Evolutionary conservation across 2,113 vertebrate species (phyloP).

Genomic region (Peromyscus maniculatus): DNA sequence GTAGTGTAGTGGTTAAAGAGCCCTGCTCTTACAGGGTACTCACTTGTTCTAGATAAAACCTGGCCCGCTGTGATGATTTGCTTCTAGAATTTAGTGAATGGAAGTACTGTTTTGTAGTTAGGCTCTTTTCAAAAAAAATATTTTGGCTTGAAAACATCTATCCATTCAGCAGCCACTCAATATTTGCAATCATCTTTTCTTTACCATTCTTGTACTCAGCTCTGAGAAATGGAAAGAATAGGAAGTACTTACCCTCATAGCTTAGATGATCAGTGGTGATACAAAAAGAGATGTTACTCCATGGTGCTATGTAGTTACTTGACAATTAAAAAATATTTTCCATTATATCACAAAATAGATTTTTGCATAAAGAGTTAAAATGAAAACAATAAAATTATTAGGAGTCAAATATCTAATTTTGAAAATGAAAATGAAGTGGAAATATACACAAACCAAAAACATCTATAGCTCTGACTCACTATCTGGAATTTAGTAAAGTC

Average conservation of each 20-base stretch:
- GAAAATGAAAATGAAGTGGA: constrained; percentile 40
- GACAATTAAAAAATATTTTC: constrained; percentile 29
- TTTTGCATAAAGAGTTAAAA: constrained; percentile 33
- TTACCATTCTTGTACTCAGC: neutral
- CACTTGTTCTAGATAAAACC: constrained; percentile 50
- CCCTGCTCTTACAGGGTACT: constrained; percentile 9
- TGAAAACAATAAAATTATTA: constrained; percentile 43
- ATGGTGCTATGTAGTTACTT: constrained; percentile 12
- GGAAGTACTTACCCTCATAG: neutral
- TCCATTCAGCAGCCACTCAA: constrained; percentile 4
- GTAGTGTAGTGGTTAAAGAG: constrained; percentile 8
- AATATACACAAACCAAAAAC: constrained; percentile 59
- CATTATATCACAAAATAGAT: constrained; percentile 23
- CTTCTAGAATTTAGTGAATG: constrained; percentile 52
- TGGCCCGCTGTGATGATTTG: constrained; percentile 1
- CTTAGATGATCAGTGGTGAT: constrained; percentile 44
- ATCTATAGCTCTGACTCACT: constrained; percentile 1
- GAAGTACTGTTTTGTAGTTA: constrained; percentile 42
- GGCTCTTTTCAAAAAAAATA: constrained; percentile 7
- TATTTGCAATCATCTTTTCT: constrained; percentile 53
- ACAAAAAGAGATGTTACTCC: constrained; percentile 14
- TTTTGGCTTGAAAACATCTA: constrained; percentile 52
- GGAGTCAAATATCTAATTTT: constrained; percentile 22
- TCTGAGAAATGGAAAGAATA: constrained; percentile 8
- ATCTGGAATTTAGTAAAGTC: constrained; percentile 30